phyloP scores from a whole-genome alignment of 2,113 vertebrate species.

The Corydoras maculifer region DNA sequence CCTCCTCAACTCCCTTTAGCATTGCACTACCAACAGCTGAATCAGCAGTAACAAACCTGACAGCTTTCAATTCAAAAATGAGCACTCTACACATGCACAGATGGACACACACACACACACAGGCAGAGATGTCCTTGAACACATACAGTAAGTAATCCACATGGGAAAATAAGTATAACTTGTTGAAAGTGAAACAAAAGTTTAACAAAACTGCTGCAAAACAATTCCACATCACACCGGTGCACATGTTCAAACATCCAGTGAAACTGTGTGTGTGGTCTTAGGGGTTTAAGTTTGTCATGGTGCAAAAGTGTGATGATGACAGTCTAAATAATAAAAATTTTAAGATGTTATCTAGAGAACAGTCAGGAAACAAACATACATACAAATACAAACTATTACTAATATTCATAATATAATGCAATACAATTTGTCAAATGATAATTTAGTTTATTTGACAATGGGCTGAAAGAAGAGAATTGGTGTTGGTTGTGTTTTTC shows the following conservation, averaged over 20 bases:
- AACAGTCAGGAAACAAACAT: slow-evolving; percentile 2
- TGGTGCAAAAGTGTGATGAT: slow-evolving; percentile 29
- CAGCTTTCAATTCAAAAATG: slow-evolving; percentile 24
- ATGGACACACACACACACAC: slow-evolving; percentile 9
- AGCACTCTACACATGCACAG: slow-evolving; percentile 20
- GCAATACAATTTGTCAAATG: too few species aligned
- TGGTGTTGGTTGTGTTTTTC: too few species aligned
- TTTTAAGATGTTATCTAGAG: neutral
- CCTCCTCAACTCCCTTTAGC: slow-evolving; percentile 24
- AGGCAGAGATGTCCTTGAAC: slow-evolving; percentile 10
- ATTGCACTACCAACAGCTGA: slow-evolving; percentile 44
- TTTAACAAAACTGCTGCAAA: too few species aligned
- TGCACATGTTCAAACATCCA: neutral
- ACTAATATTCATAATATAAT: neutral
- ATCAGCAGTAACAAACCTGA: slow-evolving; percentile 38
- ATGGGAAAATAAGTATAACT: neutral
- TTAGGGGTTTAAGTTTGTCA: slow-evolving; percentile 19
- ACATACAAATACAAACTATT: neutral
- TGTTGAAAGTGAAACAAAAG: neutral
- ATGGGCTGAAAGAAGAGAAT: too few species aligned
- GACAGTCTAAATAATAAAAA: neutral
- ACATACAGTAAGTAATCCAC: slow-evolving; percentile 8
- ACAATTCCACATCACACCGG: neutral
- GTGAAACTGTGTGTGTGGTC: slow-evolving; percentile 26
- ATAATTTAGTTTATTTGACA: too few species aligned